phyloP scores from a whole-genome alignment of 2,113 vertebrate genomes.

The Redunca redunca region DNA sequence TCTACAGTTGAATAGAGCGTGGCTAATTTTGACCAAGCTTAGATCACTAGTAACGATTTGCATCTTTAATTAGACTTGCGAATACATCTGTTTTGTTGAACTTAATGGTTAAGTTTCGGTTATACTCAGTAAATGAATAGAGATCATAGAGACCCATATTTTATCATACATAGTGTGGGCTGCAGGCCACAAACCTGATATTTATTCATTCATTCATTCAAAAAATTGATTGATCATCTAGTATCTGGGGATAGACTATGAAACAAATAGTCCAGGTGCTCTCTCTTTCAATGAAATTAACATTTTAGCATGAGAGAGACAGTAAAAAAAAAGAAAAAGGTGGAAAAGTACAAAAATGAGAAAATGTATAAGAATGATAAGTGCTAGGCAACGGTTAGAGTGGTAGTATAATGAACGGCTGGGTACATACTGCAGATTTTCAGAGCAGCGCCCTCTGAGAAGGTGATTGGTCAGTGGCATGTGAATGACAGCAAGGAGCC shows the following conservation, averaged over 20 bases:
- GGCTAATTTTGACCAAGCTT: background rate
- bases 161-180: background rate
- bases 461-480: background rate
- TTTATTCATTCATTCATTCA: background rate
- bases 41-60: background rate
- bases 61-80: background rate
- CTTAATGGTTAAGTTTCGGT: background rate
- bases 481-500: background rate
- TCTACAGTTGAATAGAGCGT: background rate
- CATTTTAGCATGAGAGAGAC: background rate
- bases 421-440: background rate
- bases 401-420: background rate
- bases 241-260: background rate
- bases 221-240: background rate
- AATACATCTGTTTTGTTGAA: slow-evolving; percentile 6
- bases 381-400: background rate
- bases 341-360: background rate
- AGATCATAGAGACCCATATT: background rate
- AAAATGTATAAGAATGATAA: background rate
- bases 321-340: background rate
- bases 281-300: background rate
- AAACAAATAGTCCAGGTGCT: background rate
- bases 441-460: background rate
- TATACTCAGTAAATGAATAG: background rate
- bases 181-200: background rate